A percentile compares a stretch with the other conserved stretches of the same genome.
Evolutionary conservation across 2,113 vertebrate species (phyloP).

Genomic region (Ophthalmolycus amberensis): DNA sequence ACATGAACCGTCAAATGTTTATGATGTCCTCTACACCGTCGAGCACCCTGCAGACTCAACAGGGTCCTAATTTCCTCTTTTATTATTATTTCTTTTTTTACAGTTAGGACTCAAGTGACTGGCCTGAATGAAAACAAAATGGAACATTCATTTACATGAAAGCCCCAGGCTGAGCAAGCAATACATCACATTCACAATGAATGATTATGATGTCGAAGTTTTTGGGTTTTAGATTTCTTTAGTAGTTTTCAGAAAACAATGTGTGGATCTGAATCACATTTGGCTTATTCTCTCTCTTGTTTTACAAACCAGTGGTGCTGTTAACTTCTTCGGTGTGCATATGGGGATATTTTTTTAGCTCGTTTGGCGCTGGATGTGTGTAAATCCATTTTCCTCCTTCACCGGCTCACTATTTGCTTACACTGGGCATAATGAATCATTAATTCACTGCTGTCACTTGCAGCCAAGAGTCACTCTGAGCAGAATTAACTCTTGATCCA

Average conservation of each 20-base stretch:
- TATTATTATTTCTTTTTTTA: background rate
- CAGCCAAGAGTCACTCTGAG: constrained; percentile 67
- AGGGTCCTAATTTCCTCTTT: background rate
- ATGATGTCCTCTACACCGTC: constrained; percentile 36
- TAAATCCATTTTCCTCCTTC: constrained; percentile 78
- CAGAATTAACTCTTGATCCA: constrained; percentile 72
- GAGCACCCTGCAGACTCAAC: constrained; percentile 15
- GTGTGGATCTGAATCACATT: constrained; percentile 33
- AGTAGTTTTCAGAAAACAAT: background rate
- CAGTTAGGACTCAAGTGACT: constrained; percentile 37
- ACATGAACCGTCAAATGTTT: constrained; percentile 43
- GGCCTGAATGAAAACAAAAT: constrained; percentile 51
- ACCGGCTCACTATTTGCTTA: constrained; percentile 73
- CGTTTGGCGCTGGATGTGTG: constrained; percentile 63
- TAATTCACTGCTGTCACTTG: constrained; percentile 77
- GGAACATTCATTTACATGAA: constrained; percentile 63
- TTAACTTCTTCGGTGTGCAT: constrained; percentile 13
- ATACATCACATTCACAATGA: constrained; percentile 58
- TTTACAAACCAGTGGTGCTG: constrained; percentile 23
- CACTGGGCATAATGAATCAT: constrained; percentile 81
- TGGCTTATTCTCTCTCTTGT: constrained; percentile 2
- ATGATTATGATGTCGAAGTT: constrained; percentile 38
- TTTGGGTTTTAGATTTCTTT: constrained; percentile 53
- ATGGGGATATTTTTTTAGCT: constrained; percentile 45
- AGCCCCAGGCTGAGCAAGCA: constrained; percentile 40